These are phyloP conservation scores for Ctenopoma multispine DNA, from an alignment of 2,797 vertebrate genomes.

Conservation along the genomic window DNA sequence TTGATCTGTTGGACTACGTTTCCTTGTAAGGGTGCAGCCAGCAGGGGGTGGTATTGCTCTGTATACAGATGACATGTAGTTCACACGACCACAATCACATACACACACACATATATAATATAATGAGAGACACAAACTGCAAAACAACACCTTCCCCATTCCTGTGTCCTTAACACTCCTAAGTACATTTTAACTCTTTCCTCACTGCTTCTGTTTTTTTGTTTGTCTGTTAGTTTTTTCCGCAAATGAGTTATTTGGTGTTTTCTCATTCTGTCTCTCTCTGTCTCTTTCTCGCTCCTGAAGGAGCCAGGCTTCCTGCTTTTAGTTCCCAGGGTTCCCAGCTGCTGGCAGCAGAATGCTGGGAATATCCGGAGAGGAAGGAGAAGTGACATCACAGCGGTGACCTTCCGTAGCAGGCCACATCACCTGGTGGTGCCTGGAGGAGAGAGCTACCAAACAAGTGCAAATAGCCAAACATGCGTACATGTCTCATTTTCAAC, in stretches of 20 bases:
- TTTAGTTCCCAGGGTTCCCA: conserved; percentile 84
- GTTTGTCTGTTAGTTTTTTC: conserved; percentile 17
- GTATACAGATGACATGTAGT: not conserved
- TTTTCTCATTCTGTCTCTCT: conserved; percentile 10
- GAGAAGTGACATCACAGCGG: conserved; percentile 85
- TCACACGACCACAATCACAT: conserved; percentile 5
- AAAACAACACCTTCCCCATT: not conserved
- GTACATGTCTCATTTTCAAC: conserved; percentile 20
- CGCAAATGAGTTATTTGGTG: conserved; percentile 50
- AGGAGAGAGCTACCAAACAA: conserved; percentile 59
- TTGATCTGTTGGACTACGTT: too few relatives aligned
- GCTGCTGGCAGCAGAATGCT: conserved; percentile 85
- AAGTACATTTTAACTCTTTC: not conserved
- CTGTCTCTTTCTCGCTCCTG: conserved; percentile 31
- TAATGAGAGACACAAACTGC: not conserved
- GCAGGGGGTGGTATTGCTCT: conserved; percentile 54
- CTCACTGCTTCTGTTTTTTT: not conserved
- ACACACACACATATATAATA: conserved; percentile 1
- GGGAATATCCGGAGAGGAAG: conserved; percentile 89
- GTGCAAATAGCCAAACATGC: conserved; percentile 31
- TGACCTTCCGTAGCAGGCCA: conserved; percentile 85
- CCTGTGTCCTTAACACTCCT: not conserved
- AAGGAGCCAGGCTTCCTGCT: conserved; percentile 84
- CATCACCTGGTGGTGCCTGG: conserved; percentile 82
- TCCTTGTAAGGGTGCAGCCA: conserved; percentile 17